These are phyloP conservation scores for Eriocheir sinensis DNA, from an alignment of 1,140 invertebrate species.

Conservation along the genomic window DNA sequence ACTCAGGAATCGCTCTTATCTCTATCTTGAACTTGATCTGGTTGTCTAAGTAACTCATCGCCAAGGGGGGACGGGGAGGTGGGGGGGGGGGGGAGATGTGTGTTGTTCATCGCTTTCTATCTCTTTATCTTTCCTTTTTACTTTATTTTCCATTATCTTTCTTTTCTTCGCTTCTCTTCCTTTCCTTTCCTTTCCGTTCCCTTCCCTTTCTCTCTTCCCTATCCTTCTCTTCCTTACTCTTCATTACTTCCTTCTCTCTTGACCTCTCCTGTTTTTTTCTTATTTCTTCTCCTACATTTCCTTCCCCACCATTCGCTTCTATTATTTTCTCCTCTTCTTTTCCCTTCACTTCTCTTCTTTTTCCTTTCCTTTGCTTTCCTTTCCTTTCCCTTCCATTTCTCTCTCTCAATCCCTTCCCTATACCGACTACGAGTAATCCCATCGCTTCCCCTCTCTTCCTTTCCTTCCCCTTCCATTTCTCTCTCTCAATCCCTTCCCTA, in stretches of 20 bases:
- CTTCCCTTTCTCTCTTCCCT: neutral
- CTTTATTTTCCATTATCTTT: neutral
- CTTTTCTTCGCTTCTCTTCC: neutral
- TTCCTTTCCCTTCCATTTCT: neutral
- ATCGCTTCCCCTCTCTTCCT: too few species aligned
- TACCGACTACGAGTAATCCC: neutral
- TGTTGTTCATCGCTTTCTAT: neutral
- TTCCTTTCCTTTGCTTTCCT: neutral
- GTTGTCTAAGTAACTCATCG: too few species aligned
- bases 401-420: neutral
- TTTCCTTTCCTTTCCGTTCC: neutral
- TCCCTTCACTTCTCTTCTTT: neutral
- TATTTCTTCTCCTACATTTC: too few species aligned
- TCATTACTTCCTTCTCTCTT: too few species aligned
- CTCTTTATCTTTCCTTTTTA: neutral
- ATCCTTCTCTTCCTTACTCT: neutral
- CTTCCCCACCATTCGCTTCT: too few species aligned
- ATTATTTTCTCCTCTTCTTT: too few species aligned
- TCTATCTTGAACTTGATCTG: too few species aligned
- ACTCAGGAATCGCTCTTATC: too few species aligned
- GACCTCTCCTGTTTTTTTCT: too few species aligned
- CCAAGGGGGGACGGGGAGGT: neutral
- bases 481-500: too few species aligned
- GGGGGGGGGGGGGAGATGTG: neutral
- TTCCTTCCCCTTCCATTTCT: too few species aligned